These are phyloP conservation scores for Troides aeacus DNA, from an alignment of 2,888 invertebrate genomes.

Conservation along the genomic window DNA sequence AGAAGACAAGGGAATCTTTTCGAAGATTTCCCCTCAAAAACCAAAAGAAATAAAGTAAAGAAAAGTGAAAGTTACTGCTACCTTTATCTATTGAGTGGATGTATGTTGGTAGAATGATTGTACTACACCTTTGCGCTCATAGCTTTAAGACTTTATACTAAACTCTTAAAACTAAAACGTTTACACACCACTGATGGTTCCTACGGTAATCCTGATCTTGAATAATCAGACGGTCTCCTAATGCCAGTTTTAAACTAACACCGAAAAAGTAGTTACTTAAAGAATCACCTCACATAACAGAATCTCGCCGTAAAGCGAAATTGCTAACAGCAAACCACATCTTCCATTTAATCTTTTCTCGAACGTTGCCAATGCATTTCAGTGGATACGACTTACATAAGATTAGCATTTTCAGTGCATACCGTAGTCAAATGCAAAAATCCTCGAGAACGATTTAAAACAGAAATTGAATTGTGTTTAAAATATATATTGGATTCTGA, in stretches of 20 bases:
- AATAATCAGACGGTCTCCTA: too few relatives aligned
- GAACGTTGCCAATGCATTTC: conserved; percentile 14
- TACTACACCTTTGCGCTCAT: too few relatives aligned
- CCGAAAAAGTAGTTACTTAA: background rate
- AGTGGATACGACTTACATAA: conserved; percentile 11
- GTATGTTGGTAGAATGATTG: too few relatives aligned
- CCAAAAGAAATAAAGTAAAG: too few relatives aligned
- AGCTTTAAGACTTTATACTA: too few relatives aligned
- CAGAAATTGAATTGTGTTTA: conserved; percentile 22
- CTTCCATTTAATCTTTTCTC: conserved; percentile 13
- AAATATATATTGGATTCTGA: conserved; percentile 6
- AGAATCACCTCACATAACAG: background rate
- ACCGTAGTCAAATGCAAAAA: conserved; percentile 17
- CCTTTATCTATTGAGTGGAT: too few relatives aligned
- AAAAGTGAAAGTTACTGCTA: too few relatives aligned
- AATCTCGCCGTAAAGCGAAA: background rate
- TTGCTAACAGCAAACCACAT: background rate
- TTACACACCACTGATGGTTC: too few relatives aligned
- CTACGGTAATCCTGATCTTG: too few relatives aligned
- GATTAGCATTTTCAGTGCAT: conserved; percentile 22
- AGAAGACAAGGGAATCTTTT: too few relatives aligned
- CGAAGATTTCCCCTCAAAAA: too few relatives aligned
- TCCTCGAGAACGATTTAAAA: conserved; percentile 11
- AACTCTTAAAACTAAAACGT: too few relatives aligned
- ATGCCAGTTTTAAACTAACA: background rate